Evolutionary conservation across 64 coral and sea anemone genomes (phyloP).

Genomic region (Catalaphyllia jardinei): DNA sequence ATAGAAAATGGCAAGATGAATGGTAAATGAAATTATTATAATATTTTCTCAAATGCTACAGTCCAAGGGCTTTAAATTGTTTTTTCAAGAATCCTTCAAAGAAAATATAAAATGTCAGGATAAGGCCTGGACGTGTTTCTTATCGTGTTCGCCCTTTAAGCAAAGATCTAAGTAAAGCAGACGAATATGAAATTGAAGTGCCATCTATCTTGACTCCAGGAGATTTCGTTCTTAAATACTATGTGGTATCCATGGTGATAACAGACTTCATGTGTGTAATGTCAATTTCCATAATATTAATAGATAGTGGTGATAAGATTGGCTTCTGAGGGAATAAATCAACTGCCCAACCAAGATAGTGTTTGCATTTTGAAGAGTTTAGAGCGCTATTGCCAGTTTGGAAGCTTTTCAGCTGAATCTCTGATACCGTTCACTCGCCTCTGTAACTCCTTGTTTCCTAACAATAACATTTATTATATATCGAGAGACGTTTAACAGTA

Average conservation of each 20-base stretch:
- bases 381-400: background rate
- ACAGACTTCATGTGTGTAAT: background rate
- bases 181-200: background rate
- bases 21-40: no score
- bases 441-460: background rate
- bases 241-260: background rate
- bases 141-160: no score
- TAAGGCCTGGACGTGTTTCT: no score
- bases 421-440: background rate
- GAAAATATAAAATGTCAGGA: no score
- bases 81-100: no score
- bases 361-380: background rate
- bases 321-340: background rate
- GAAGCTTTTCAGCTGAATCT: background rate
- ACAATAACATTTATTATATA: background rate
- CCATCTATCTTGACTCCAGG: background rate
- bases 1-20: no score
- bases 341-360: background rate
- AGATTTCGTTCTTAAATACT: background rate
- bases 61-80: no score
- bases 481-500: background rate
- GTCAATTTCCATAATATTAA: background rate
- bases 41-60: no score
- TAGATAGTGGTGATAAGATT: background rate
- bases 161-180: background rate